A percentile compares a stretch with the other conserved stretches of the same genome.
These are phyloP conservation scores for Ischnura elegans DNA, from an alignment of 2,888 invertebrate species.

Conservation along the genomic window DNA sequence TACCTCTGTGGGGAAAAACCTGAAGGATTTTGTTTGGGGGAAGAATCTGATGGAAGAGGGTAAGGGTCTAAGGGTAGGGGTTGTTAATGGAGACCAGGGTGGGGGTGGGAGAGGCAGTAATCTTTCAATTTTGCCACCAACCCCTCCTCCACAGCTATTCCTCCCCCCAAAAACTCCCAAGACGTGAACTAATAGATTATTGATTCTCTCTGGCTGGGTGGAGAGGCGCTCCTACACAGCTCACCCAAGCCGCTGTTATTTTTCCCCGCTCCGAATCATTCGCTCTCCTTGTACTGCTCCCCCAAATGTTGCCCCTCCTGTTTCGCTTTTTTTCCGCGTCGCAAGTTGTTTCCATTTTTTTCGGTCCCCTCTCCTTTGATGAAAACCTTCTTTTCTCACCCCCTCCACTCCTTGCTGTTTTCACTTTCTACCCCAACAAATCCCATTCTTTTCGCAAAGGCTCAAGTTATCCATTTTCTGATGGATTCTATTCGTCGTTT, in stretches of 20 bases:
- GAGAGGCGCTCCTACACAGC: not conserved
- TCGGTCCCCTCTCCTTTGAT: not conserved
- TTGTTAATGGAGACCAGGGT: conserved; percentile 25
- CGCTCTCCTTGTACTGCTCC: not conserved
- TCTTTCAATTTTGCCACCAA: conserved; percentile 54
- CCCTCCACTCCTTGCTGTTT: not conserved
- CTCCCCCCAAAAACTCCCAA: conserved; percentile 11
- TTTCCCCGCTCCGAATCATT: not conserved
- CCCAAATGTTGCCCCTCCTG: not conserved
- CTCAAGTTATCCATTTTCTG: not conserved
- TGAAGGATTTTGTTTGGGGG: too few relatives aligned
- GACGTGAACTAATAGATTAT: conserved; percentile 66
- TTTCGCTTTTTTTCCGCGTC: conserved; percentile 8
- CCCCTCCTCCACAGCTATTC: not conserved
- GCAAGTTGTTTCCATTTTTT: not conserved
- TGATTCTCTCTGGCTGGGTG: conserved; percentile 1
- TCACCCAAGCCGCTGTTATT: not conserved
- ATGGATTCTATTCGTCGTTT: not conserved
- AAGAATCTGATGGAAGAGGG: too few relatives aligned
- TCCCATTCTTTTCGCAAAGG: not conserved
- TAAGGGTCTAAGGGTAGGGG: not conserved
- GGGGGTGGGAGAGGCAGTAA: conserved; percentile 3
- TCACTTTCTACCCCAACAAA: conserved; percentile 12
- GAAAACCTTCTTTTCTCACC: not conserved
- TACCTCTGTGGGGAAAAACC: too few relatives aligned